Evolutionary conservation across 2,888 invertebrate genomes (phyloP), one percentile per base, ranked within the genome.

Genomic region (Nysson spinosus): DNA sequence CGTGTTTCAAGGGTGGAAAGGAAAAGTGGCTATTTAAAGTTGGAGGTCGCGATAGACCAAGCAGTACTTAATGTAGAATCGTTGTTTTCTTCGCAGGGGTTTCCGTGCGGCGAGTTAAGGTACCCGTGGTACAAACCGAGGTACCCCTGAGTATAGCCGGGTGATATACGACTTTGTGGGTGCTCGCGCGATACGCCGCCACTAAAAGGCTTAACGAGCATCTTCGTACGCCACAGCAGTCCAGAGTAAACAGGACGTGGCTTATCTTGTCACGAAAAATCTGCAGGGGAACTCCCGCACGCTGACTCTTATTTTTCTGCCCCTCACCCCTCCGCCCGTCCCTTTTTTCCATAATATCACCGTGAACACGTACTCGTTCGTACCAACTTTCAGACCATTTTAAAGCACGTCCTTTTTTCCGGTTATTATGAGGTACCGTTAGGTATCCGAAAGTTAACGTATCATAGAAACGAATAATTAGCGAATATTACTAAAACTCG

Each of bases 241-340:
- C 75, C 73, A 80, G 81, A 81, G 83, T 81, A 86, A 85, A 85
- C 85, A 85, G 85, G 83, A 86, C 86, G 86, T 86, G 86, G 85
- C 85, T 86, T 86, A 86, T 86, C 86, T 85, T 82, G 85, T 85
- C 84, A 85, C 85, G 86, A 85, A 85, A 85, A 85, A 86, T 85
- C 85, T 83, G 85, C 80, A 70, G 70, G 74, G 81, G 77, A 77
- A 77, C 77, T 77, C 75, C 74, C 73, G 70, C 67, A 69, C 65
- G 66, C 69, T 52, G 67, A 58, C 69, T 70, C 65, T 70, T 72
- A 68, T 75, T 69, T 76, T 75, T 72, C 77, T 62, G 62, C 50
- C 44, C 28, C 51, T 35, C 50, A 35, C 47, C 34, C 19, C 32
- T 19, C 34, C 35, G 3, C 11, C 51, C n/a, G 12, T 32, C 14